Base-by-base conservation (phyloP, 2,113 vertebrate species). In the Agapornis roseicollis region DNA sequence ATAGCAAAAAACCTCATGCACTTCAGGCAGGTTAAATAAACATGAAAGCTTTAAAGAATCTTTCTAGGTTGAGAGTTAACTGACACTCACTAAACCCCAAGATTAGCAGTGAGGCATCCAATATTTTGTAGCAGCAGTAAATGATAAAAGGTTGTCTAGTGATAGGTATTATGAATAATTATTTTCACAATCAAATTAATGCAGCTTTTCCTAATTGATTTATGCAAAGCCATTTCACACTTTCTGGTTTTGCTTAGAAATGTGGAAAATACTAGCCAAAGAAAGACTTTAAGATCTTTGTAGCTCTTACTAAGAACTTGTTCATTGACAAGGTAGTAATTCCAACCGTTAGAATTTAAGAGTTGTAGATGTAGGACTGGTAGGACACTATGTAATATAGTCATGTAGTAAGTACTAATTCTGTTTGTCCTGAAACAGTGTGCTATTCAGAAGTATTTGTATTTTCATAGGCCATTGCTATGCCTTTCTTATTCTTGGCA, bases 171-270 rank as follows among this genome's bases (percentile, higher is more conserved):
- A 5, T 19, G 1, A n/a, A 11, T 49, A 24, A 7, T 53, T 85
- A 14, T 47, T 90, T 61, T 88, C 3, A 17, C 76, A 31, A 35
- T 63, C 1, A 3, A 41, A 70, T 58, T 6, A 41, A 10, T 71
- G 16, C 0, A 0, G 13, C 69, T 87, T 58, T 44, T 7, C 5
- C 0, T 16, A 7, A 3, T 17, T 55, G 19, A 42, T 80, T 39
- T 82, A 17, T n/a, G 15, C 25, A 17, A 60, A 81, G 13, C 17
- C 10, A 11, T 61, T 69, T 83, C 55, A 53, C 14, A 28, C 39
- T n/a, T 58, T 17, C 0, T 11, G 12, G 19, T 80, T 85, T 77
- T 66, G 25, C 23, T 24, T 49, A 66, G 37, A 92, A 69, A 56
- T n/a, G 5, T 47, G 44, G 31, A 35, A 61, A 60, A 10, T 4